Conservation (phyloP, 1,140 invertebrate species). For the Drosophila nasuta region DNA sequence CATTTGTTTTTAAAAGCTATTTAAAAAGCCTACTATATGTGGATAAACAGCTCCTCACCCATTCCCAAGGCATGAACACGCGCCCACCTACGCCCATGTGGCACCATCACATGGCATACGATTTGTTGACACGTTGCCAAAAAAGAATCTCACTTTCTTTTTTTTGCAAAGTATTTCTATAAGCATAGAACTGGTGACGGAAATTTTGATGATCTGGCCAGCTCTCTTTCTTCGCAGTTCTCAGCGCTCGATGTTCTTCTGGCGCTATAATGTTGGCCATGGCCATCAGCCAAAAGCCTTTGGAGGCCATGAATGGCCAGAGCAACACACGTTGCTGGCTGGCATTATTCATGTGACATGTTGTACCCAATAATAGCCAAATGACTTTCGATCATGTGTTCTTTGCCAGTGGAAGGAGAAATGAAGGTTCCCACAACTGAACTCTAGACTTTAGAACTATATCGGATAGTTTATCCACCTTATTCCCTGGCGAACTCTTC, state of each 20-base stretch:
- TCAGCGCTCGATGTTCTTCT: background rate
- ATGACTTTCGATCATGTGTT: conserved; percentile 62
- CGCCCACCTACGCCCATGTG: conserved; percentile 57
- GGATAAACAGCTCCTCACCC: background rate
- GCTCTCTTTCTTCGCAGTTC: background rate
- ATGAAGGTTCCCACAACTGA: conserved; percentile 62
- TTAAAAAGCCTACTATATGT: background rate
- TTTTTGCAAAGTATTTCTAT: conserved; percentile 8
- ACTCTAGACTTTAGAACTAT: background rate
- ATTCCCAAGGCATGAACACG: conserved; percentile 36
- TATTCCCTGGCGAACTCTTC: background rate
- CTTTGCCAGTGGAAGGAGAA: conserved; percentile 62
- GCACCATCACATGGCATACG: conserved; percentile 46
- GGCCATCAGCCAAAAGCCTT: conserved; percentile 51
- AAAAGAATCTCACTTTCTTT: conserved; percentile 52
- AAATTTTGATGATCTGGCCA: conserved; percentile 43
- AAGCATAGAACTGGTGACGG: conserved; percentile 53
- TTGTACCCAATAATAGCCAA: conserved; percentile 57
- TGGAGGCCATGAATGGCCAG: conserved; percentile 63
- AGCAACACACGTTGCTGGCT: conserved; percentile 11
- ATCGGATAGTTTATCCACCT: background rate
- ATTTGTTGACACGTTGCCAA: conserved; percentile 52
- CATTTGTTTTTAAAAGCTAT: background rate
- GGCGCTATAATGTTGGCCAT: conserved; percentile 58
- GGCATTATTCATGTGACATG: conserved; percentile 70